phyloP scores from a whole-genome alignment of 2,888 invertebrate species.

The Nemotelus nigrinus region DNA sequence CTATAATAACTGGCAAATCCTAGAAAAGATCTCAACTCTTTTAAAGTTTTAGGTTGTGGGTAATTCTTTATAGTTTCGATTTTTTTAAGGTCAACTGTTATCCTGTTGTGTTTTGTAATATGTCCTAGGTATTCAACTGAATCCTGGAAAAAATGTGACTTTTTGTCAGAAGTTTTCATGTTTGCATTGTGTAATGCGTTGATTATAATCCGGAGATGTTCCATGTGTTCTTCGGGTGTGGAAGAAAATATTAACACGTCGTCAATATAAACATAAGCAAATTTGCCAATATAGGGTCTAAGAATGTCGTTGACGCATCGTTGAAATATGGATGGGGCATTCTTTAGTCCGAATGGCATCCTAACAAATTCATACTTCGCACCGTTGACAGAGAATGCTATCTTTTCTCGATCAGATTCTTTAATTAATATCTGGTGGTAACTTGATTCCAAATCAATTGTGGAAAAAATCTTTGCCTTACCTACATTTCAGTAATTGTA shows the following conservation, averaged over 20 bases:
- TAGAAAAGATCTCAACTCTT: neutral
- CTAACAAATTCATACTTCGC: slow-evolving; percentile 20
- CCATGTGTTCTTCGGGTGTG: neutral
- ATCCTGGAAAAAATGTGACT: neutral
- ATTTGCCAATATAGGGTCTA: neutral
- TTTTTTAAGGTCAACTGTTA: neutral
- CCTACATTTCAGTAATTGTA: no score
- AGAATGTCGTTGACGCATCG: neutral
- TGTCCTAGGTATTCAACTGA: neutral
- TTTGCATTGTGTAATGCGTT: neutral
- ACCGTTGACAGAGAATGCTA: no score
- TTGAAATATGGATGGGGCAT: neutral
- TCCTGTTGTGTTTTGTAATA: neutral
- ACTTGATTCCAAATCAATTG: slow-evolving; percentile 21
- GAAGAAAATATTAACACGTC: neutral
- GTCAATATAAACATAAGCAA: neutral
- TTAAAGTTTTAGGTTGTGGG: neutral
- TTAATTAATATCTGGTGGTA: no score
- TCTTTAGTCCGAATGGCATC: neutral
- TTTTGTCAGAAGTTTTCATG: neutral
- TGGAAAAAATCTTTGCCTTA: neutral
- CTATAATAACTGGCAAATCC: neutral
- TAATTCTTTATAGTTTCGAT: neutral
- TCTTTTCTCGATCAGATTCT: no score
- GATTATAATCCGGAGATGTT: neutral